Conservation (phyloP, 2,113 vertebrate genomes). For the Xiphophorus maculatus region DNA sequence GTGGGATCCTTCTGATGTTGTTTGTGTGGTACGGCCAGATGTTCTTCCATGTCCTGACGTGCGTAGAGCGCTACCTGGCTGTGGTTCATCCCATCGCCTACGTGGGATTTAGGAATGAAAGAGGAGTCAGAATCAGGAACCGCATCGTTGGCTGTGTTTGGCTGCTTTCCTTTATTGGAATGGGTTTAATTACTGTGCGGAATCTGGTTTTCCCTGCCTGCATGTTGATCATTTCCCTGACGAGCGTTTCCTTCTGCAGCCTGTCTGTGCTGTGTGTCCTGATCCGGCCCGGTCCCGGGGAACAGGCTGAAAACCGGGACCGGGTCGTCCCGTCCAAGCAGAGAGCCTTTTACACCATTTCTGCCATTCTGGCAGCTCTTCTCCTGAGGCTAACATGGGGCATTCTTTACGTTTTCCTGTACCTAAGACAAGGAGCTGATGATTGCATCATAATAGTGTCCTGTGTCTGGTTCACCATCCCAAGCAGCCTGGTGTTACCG, state of each 20-base stretch:
- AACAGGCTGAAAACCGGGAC: background rate
- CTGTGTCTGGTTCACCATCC: background rate
- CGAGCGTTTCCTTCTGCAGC: slow-evolving; percentile 21
- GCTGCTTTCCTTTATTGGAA: background rate
- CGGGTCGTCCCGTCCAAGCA: slow-evolving; percentile 5
- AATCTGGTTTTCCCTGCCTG: background rate
- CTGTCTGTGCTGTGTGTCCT: slow-evolving; percentile 23
- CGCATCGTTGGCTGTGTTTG: slow-evolving; percentile 3
- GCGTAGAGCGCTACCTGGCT: slow-evolving; percentile 33
- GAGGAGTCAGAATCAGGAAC: slow-evolving; percentile 19
- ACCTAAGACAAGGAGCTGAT: rapidly evolving
- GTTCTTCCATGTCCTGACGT: slow-evolving; percentile 14
- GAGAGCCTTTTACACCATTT: slow-evolving; percentile 22
- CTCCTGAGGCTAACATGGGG: background rate
- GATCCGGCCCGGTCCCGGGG: slow-evolving; percentile 15
- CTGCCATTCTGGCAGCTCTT: slow-evolving; percentile 5
- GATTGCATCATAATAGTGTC: rapidly evolving
- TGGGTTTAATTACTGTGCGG: rapidly evolving
- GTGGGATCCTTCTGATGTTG: background rate
- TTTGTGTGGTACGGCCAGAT: background rate
- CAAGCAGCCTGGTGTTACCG: slow-evolving; percentile 29
- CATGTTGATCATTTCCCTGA: background rate
- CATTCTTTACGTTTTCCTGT: rapidly evolving
- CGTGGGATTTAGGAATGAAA: background rate
- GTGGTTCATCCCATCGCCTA: slow-evolving; percentile 27